phyloP scores from a whole-genome alignment of 2,797 vertebrate genomes.

The Simalia tracyae region DNA sequence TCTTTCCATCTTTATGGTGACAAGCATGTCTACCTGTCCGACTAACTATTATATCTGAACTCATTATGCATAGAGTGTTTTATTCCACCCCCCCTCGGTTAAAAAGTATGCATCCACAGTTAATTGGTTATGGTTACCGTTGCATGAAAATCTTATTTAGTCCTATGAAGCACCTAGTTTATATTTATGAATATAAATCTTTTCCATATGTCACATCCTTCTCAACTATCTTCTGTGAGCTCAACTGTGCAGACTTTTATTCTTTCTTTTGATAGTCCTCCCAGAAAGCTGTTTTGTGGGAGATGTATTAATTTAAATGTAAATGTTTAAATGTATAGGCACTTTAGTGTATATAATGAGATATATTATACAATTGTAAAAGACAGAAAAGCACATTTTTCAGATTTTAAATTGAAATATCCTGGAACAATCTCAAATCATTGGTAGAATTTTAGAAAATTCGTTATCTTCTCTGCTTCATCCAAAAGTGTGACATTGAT shows the following conservation, averaged over 20 bases:
- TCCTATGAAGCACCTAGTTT: not conserved
- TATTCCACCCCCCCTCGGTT: slow-evolving; percentile 45
- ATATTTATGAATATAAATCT: not conserved
- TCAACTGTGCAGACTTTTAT: not conserved
- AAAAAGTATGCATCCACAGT: slow-evolving; percentile 36
- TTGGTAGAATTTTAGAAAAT: not conserved
- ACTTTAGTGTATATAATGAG: not conserved
- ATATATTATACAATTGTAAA: not conserved
- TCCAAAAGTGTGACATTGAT: not conserved
- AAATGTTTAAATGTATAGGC: not conserved
- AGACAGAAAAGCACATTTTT: not conserved
- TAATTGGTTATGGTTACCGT: slow-evolving; percentile 53
- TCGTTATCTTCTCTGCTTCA: not conserved
- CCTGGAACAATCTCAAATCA: not conserved
- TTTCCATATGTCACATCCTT: not conserved
- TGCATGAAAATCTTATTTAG: slow-evolving; percentile 63
- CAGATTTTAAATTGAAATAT: not conserved
- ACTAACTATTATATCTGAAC: slow-evolving; percentile 38
- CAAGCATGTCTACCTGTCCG: slow-evolving; percentile 66
- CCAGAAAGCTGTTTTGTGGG: not conserved
- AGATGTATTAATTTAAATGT: not conserved
- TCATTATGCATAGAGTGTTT: slow-evolving; percentile 18
- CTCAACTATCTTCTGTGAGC: not conserved
- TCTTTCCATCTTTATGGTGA: slow-evolving; percentile 45
- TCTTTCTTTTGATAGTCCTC: not conserved